Conservation (phyloP, 2,888 invertebrate genomes). For the Osmoderma eremita region DNA sequence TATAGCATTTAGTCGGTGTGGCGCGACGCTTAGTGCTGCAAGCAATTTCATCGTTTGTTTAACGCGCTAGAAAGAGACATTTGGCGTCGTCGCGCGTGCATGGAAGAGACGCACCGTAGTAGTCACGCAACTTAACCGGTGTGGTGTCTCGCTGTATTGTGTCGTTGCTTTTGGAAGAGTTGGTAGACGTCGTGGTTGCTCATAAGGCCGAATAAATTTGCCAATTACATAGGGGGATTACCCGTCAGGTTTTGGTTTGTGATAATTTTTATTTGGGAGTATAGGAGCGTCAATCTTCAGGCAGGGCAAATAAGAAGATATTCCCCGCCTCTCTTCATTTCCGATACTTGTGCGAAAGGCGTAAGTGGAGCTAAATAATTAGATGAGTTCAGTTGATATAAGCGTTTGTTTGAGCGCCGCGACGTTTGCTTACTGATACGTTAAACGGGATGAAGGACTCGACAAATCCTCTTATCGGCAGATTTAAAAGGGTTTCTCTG, state of each 20-base stretch:
- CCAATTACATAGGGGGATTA: slow-evolving; percentile 20
- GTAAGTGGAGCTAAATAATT: slow-evolving; percentile 22
- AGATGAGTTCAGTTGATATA: slow-evolving; percentile 20
- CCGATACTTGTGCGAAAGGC: background rate
- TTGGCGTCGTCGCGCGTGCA: background rate
- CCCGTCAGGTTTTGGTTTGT: slow-evolving; percentile 18
- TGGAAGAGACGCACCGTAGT: background rate
- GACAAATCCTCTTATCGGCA: slow-evolving; percentile 2
- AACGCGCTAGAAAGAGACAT: background rate
- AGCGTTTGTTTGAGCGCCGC: background rate
- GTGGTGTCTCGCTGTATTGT: background rate
- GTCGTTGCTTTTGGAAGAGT: slow-evolving; percentile 9
- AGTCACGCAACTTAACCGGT: too few relatives aligned
- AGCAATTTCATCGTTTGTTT: background rate
- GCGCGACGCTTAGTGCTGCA: slow-evolving; percentile 36
- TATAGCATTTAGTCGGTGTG: slow-evolving; percentile 55
- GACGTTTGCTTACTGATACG: background rate
- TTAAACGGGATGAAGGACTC: slow-evolving; percentile 13
- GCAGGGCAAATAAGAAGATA: background rate
- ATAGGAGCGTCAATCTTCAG: background rate
- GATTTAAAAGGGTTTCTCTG: slow-evolving; percentile 8
- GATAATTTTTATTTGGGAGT: slow-evolving; percentile 9
- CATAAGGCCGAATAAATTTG: slow-evolving; percentile 21
- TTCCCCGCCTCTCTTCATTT: background rate
- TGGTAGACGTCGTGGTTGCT: background rate